Conservation (phyloP, 2,113 vertebrate genomes). For the Poecile atricapillus region DNA sequence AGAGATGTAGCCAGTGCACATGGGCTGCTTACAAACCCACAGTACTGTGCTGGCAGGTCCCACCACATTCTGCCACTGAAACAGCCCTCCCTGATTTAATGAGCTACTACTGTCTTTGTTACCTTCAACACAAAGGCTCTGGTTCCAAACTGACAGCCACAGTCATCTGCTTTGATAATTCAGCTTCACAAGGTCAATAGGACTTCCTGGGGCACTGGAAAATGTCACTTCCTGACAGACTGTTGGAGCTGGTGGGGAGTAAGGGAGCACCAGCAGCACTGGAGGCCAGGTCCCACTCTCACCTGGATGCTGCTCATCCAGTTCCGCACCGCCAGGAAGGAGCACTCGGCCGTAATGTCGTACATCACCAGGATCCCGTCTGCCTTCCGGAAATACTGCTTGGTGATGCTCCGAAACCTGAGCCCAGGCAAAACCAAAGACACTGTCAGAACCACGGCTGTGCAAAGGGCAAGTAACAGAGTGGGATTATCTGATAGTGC, state of each 20-base stretch:
- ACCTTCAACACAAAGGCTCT: neutral
- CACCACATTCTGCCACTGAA: neutral
- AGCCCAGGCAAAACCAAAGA: neutral
- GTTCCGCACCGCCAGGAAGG: constrained; percentile 71
- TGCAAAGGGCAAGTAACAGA: fast-evolving
- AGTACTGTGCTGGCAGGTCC: neutral
- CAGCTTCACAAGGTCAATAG: neutral
- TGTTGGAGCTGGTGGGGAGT: neutral
- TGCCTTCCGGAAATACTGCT: constrained; percentile 81
- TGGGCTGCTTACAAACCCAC: neutral
- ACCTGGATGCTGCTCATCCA: constrained; percentile 83
- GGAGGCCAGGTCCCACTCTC: neutral
- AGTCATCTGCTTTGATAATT: neutral
- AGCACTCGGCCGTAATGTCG: constrained; percentile 68
- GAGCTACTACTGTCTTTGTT: neutral
- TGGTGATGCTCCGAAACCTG: constrained; percentile 82
- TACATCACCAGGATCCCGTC: constrained; percentile 83
- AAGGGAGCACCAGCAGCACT: neutral
- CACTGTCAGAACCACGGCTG: neutral
- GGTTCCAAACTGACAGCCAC: neutral
- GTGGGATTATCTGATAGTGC: neutral
- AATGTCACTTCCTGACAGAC: fast-evolving
- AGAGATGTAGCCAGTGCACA: neutral
- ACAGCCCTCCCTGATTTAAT: neutral
- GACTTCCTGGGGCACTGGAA: neutral